phyloP scores from a whole-genome alignment of 2,797 vertebrate genomes.

The Pseudomugil gertrudae region DNA sequence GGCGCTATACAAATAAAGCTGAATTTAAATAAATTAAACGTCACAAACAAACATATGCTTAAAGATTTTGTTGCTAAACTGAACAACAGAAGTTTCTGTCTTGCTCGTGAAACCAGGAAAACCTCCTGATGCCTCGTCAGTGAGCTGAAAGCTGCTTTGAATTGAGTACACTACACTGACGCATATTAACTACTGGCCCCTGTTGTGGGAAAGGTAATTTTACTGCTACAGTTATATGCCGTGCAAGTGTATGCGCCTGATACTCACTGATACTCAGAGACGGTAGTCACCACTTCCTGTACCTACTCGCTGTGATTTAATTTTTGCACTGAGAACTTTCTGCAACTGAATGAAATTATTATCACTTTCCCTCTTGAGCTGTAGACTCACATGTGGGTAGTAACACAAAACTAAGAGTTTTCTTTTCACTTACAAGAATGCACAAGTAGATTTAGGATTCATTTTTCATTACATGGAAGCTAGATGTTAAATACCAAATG shows the following conservation, averaged over 20 bases:
- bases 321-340: slow-evolving; percentile 27
- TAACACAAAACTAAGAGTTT: not conserved
- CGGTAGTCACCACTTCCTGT: slow-evolving; percentile 72
- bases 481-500: not conserved
- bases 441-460: not conserved
- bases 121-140: slow-evolving; percentile 43
- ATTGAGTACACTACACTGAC: slow-evolving; percentile 1
- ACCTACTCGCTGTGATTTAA: slow-evolving; percentile 73
- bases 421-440: not conserved
- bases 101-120: slow-evolving; percentile 60
- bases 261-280: slow-evolving; percentile 19
- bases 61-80: slow-evolving; percentile 39
- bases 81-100: slow-evolving; percentile 12
- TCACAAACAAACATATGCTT: not conserved
- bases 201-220: slow-evolving; percentile 58
- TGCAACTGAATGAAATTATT: slow-evolving; percentile 18
- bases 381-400: not conserved
- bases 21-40: not conserved
- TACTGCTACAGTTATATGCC: slow-evolving; percentile 6
- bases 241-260: slow-evolving; percentile 1
- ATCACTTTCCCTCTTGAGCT: not conserved
- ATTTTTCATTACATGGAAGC: not conserved
- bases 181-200: slow-evolving; percentile 33
- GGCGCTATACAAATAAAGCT: no score
- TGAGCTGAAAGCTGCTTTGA: slow-evolving; percentile 41